phyloP scores from a whole-genome alignment of 2,797 vertebrate genomes.

The Cheirogaleus major region DNA sequence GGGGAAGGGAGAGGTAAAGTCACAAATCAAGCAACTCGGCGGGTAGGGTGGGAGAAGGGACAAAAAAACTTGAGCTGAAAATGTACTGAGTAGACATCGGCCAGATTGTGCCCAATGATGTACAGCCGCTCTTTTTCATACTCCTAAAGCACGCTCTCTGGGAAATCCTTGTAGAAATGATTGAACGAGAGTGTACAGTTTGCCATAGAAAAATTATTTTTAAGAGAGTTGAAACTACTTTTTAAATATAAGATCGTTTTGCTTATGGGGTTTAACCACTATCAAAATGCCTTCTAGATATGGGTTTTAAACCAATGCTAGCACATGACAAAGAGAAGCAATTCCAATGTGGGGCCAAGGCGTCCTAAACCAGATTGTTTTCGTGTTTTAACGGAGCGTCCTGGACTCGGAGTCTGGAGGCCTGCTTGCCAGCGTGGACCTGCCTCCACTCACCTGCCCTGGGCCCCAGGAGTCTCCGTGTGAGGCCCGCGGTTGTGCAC shows the following conservation, averaged over 20 bases:
- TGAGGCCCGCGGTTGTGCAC: accelerated
- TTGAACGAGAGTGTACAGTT: accelerated
- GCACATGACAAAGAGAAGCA: background rate
- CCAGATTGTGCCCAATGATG: background rate
- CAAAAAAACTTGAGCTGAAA: background rate
- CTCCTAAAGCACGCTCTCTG: background rate
- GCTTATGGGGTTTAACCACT: background rate
- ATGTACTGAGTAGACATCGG: background rate
- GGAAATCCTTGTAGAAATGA: background rate
- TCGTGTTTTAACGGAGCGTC: background rate
- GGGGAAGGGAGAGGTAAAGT: background rate
- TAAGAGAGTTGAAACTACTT: background rate
- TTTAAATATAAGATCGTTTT: background rate
- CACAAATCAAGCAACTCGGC: background rate
- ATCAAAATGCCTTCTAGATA: background rate
- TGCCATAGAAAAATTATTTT: background rate
- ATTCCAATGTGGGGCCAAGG: accelerated
- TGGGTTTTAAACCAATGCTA: background rate
- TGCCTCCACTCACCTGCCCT: too few relatives aligned
- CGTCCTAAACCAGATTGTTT: accelerated
- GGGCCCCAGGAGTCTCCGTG: accelerated
- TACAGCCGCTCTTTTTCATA: accelerated
- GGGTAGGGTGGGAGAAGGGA: accelerated
- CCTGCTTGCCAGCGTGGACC: background rate
- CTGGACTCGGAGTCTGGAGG: background rate